phyloP scores from a whole-genome alignment of 2,113 vertebrate species.

The Lophotis ruficrista region DNA sequence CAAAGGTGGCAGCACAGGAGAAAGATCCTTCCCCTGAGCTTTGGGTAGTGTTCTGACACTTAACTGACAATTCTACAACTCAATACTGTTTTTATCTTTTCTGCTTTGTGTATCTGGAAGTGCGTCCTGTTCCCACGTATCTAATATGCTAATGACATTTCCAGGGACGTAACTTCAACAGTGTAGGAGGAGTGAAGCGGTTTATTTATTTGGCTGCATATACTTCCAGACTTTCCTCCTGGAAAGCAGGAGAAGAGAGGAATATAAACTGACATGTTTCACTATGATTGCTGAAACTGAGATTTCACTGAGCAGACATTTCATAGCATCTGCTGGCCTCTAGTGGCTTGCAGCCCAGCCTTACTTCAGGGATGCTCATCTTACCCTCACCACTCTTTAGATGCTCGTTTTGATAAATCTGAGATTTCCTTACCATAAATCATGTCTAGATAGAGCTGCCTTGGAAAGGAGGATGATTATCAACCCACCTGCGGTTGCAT shows the following conservation, averaged over 20 bases:
- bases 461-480: background rate
- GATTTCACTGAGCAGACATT: background rate
- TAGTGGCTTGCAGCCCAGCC: slow-evolving; percentile 5
- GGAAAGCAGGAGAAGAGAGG: background rate
- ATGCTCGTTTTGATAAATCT: background rate
- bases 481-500: slow-evolving; percentile 79
- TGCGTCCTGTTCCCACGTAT: background rate
- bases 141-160: background rate
- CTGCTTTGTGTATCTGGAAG: background rate
- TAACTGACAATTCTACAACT: background rate
- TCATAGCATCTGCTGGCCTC: slow-evolving; percentile 53
- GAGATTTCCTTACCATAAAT: background rate
- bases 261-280: background rate
- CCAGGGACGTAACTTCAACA: background rate
- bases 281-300: background rate
- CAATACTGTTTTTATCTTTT: background rate
- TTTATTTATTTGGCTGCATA: background rate
- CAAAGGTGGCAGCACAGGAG: background rate
- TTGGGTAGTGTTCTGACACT: background rate
- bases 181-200: background rate
- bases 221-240: background rate
- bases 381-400: background rate
- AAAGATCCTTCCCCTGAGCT: background rate
- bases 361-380: background rate
- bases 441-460: background rate